phyloP scores from a whole-genome alignment of 2,888 invertebrate genomes.

The Actias luna region DNA sequence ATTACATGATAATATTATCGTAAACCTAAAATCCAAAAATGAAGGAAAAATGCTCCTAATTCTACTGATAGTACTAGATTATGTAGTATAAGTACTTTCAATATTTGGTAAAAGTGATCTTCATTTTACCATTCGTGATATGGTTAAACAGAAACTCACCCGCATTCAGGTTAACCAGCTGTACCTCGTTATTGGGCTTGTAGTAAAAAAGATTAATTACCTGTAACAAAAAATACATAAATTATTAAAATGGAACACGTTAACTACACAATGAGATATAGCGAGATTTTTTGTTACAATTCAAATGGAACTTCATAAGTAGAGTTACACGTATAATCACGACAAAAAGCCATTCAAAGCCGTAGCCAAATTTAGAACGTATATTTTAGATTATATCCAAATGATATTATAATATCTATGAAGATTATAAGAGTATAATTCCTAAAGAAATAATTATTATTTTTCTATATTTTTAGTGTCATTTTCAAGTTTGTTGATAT shows the following conservation, averaged over 20 bases:
- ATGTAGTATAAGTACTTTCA: not conserved
- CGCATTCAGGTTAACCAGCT: conserved; percentile 1
- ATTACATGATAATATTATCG: too few species aligned
- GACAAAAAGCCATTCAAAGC: not conserved
- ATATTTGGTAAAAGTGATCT: not conserved
- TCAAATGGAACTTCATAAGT: conserved; percentile 15
- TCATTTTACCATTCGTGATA: not conserved
- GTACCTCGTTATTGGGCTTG: not conserved
- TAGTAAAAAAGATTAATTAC: conserved; percentile 30
- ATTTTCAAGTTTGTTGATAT: too few species aligned
- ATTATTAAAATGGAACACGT: conserved; percentile 1
- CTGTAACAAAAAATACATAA: conserved; percentile 33
- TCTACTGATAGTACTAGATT: too few species aligned
- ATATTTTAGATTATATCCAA: too few species aligned
- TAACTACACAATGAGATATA: conserved; percentile 1
- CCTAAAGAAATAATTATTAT: too few species aligned
- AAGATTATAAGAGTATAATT: too few species aligned
- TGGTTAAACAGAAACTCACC: not conserved
- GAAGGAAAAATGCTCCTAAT: too few species aligned
- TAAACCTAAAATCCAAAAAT: too few species aligned
- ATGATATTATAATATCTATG: too few species aligned
- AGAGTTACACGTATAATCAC: not conserved
- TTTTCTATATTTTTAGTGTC: too few species aligned
- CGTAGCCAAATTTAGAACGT: too few species aligned
- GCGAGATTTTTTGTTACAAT: conserved; percentile 12